Evolutionary conservation across 2,888 invertebrate species (phyloP).

Genomic region (Spicauda simplicius): DNA sequence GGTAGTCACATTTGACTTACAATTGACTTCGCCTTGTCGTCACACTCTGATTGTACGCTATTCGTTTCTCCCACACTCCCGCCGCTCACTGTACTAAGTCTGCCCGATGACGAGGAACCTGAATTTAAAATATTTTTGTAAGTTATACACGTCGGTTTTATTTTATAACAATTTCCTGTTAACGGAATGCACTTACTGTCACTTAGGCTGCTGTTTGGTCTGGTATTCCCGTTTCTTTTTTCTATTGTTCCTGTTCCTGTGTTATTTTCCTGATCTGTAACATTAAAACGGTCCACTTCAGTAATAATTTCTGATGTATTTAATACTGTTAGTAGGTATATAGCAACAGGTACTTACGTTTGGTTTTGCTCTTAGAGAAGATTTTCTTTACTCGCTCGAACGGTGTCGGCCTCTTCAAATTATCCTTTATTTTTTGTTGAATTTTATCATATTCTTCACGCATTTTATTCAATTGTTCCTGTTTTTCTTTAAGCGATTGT

Average conservation of each 20-base stretch:
- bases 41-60: slow-evolving; percentile 93
- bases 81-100: slow-evolving; percentile 92
- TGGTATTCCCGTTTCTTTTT: slow-evolving; percentile 74
- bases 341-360: slow-evolving; percentile 60
- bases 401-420: slow-evolving; percentile 91
- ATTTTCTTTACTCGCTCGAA: slow-evolving; percentile 91
- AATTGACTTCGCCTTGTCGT: slow-evolving; percentile 86
- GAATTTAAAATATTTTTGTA: slow-evolving; percentile 14
- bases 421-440: slow-evolving; percentile 90
- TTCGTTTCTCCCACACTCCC: slow-evolving; percentile 92
- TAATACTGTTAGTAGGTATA: not conserved
- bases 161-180: not conserved
- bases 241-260: slow-evolving; percentile 72
- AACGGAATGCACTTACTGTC: slow-evolving; percentile 69
- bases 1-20: slow-evolving; percentile 55
- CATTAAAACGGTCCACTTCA: not conserved
- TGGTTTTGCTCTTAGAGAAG: slow-evolving; percentile 87
- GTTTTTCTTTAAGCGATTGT: slow-evolving; percentile 93
- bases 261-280: slow-evolving; percentile 67
- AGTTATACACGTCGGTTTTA: not conserved
- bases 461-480: slow-evolving; percentile 92
- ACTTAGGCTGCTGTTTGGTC: slow-evolving; percentile 78
- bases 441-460: slow-evolving; percentile 92
- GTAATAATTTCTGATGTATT: no score
- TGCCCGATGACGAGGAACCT: slow-evolving; percentile 93